A percentile compares a stretch with the other conserved stretches of the same genome.
Conservation (phyloP, 2,797 vertebrate genomes). For the Sarcoramphus papa region DNA sequence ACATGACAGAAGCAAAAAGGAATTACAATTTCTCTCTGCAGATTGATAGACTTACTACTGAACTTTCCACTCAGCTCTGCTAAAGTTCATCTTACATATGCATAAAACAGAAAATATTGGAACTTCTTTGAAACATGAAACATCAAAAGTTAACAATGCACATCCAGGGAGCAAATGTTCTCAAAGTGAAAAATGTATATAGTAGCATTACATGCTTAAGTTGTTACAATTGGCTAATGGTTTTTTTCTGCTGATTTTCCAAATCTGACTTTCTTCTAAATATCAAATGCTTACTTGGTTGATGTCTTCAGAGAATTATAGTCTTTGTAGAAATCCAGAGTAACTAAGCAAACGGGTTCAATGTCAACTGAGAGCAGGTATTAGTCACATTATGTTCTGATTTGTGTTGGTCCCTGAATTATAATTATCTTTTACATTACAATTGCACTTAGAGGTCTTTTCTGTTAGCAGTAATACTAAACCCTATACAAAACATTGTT, state of each 20-base stretch:
- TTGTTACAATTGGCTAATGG: background rate
- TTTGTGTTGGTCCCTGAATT: background rate
- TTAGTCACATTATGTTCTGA: background rate
- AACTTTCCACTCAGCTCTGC: background rate
- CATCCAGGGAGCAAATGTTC: background rate
- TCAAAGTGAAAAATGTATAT: background rate
- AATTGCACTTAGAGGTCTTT: background rate
- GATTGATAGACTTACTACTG: background rate
- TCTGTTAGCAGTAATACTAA: background rate
- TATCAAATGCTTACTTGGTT: background rate
- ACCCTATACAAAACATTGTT: background rate
- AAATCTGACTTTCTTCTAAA: background rate
- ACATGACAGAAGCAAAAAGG: background rate
- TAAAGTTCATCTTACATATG: background rate
- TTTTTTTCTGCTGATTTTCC: background rate
- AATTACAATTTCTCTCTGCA: background rate
- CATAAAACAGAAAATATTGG: background rate
- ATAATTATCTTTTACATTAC: background rate
- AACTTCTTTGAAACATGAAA: background rate
- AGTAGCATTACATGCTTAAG: background rate
- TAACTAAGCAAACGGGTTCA: background rate
- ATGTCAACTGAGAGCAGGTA: background rate
- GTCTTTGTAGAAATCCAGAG: background rate
- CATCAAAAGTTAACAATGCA: background rate
- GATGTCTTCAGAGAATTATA: background rate